Conservation (phyloP, 2,113 vertebrate species). For the Xenopus borealis region DNA sequence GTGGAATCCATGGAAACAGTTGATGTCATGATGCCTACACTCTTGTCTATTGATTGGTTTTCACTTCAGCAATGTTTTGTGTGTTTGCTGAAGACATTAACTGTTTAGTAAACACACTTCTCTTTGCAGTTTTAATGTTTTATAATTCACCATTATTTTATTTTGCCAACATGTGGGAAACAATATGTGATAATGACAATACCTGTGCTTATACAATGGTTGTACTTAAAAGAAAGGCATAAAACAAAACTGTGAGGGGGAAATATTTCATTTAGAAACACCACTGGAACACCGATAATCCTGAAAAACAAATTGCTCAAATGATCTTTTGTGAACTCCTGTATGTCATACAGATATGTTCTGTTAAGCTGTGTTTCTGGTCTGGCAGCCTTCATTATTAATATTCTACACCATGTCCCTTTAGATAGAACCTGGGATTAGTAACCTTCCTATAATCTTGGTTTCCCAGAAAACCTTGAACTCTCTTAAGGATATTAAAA, state of each 20-base stretch:
- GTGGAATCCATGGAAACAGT: slow-evolving; percentile 71
- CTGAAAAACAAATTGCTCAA: slow-evolving; percentile 31
- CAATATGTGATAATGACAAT: too few relatives aligned
- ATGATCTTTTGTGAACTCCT: slow-evolving; percentile 22
- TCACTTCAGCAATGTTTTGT: slow-evolving; percentile 51
- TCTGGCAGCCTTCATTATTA: slow-evolving; percentile 31
- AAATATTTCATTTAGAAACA: slow-evolving; percentile 16
- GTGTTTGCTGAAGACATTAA: slow-evolving; percentile 49
- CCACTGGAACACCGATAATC: slow-evolving; percentile 6
- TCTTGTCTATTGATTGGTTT: slow-evolving; percentile 70
- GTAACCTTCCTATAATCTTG: slow-evolving; percentile 35
- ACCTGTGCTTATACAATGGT: too few relatives aligned
- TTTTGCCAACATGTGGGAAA: too few relatives aligned
- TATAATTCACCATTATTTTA: too few relatives aligned
- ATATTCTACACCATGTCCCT: slow-evolving; percentile 34
- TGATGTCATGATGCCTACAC: slow-evolving; percentile 69
- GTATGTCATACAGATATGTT: slow-evolving; percentile 14
- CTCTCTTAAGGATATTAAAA: slow-evolving; percentile 32
- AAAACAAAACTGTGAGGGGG: too few relatives aligned
- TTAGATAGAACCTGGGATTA: slow-evolving; percentile 32
- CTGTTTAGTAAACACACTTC: slow-evolving; percentile 12
- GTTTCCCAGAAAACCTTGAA: slow-evolving; percentile 24
- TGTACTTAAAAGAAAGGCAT: neutral
- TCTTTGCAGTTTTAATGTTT: too few relatives aligned
- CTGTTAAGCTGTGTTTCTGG: slow-evolving; percentile 39